These are phyloP conservation scores for Agelas oroides DNA, from an alignment of 37 sponge, comb jelly and placozoan genomes.

Conservation along the genomic window DNA sequence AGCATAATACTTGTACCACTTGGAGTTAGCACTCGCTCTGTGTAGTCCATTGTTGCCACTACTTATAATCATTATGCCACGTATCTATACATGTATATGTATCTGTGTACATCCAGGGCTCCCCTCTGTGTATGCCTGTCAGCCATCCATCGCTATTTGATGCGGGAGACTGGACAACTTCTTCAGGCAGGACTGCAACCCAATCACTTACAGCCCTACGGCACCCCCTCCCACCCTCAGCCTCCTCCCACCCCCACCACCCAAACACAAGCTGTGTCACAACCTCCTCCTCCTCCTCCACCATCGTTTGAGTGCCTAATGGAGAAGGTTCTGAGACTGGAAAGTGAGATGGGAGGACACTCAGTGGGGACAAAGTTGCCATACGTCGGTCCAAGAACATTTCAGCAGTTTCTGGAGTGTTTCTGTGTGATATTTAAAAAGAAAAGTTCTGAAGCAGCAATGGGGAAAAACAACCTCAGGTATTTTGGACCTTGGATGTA, in stretches of 20 bases:
- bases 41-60: too few relatives aligned
- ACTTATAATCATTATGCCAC: too few relatives aligned
- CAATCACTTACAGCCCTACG: neutral
- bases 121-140: conserved; percentile 43
- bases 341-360: conserved; percentile 3
- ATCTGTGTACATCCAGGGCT: conserved; percentile 12
- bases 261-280: neutral
- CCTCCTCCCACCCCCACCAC: neutral
- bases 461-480: conserved; percentile 33
- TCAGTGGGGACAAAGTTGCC: conserved; percentile 6
- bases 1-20: too few relatives aligned
- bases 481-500: neutral
- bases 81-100: too few relatives aligned
- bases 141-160: conserved; percentile 45
- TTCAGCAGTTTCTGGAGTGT: conserved; percentile 59
- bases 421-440: conserved; percentile 54
- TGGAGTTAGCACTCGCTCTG: too few relatives aligned
- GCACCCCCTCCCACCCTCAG: neutral
- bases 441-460: conserved; percentile 20
- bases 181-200: conserved; percentile 57
- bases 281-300: neutral
- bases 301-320: conserved; percentile 39
- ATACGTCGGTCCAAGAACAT: conserved; percentile 73
- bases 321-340: conserved; percentile 51
- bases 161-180: conserved; percentile 65